Base-by-base conservation (phyloP, 2,888 invertebrate genomes). In the Calliopum simillimum region DNA sequence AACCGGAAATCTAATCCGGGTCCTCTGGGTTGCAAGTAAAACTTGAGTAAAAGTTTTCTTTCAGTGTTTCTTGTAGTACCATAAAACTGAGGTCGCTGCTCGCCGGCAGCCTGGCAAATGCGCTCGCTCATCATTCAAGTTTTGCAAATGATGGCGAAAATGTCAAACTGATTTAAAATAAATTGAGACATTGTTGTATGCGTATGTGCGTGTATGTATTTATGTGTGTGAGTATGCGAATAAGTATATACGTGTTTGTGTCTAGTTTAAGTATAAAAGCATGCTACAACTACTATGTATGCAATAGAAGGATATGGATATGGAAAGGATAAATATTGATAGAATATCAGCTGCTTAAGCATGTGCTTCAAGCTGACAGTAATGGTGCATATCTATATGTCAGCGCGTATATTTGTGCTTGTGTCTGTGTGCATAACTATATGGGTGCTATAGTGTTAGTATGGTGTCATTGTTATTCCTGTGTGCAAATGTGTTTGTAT, bases 101-200 rank as follows among this genome's bases (percentile, higher is more conserved):
- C 16, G 47, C 16, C 4, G n/a, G 49, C 49, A 49, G 49, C 49
- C 8, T 16, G 33, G 33, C 33, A 33, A 33, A 33, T 33, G 8
- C 33, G 33, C 33, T 33, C n/a, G 66, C 72, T 71, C 75, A 75
- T 75, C 75, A 75, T 75, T 73, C 73, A 75, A 72, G 71, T 73
- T n/a, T 71, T 66, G 68, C 68, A 74, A 74, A 74, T 75, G 75
- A 71, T 75, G 75, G 72, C 75, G 69, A 76, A 75, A 74, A 74
- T 75, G 77, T 75, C 75, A 77, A 74, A 75, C 72, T 72, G 73
- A 74, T 76, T 77, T 76, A 65, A 71, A 75, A 76, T 75, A 77
- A 76, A 77, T 76, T 76, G 76, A 77, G 73, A 73, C 74, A 75
- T 76, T 59, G 59, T 61, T 66, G 6, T 43, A 21, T n/a, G 49